Percentiles rank a stretch among this genome's conserved stretches.
Conservation (phyloP, 2,113 vertebrate genomes). For the Elanoides forficatus region DNA sequence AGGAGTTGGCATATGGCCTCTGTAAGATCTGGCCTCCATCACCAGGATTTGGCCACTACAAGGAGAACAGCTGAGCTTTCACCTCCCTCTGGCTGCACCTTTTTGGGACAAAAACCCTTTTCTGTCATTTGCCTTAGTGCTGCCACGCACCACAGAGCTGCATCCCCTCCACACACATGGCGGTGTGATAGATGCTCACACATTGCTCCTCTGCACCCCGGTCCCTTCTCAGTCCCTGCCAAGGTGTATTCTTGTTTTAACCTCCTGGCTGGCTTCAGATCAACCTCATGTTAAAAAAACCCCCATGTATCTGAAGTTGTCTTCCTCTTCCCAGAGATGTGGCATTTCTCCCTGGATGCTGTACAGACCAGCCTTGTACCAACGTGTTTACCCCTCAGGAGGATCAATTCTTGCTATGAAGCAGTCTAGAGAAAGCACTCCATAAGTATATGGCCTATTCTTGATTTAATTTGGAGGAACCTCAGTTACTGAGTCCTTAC, state of each 20-base stretch:
- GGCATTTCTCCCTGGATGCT: background rate
- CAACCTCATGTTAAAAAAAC: background rate
- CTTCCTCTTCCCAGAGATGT: background rate
- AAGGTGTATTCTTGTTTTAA: background rate
- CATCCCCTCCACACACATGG: rapidly evolving
- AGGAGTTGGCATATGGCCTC: background rate
- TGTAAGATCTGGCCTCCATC: background rate
- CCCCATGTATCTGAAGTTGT: background rate
- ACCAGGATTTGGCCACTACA: background rate
- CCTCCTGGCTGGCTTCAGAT: background rate
- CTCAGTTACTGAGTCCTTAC: background rate
- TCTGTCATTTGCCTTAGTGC: background rate
- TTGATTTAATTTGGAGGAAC: background rate
- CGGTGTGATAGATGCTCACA: background rate
- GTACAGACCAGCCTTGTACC: background rate
- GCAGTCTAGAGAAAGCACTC: background rate
- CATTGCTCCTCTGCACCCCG: background rate
- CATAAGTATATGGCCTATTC: background rate
- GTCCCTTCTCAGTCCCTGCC: background rate
- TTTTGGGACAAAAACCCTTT: background rate
- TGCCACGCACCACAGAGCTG: background rate
- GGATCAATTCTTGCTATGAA: background rate
- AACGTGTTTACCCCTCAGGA: background rate
- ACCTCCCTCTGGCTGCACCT: background rate
- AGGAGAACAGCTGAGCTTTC: background rate